Base-by-base conservation (phyloP, 2,797 vertebrate genomes). In the Brotula barbata region DNA sequence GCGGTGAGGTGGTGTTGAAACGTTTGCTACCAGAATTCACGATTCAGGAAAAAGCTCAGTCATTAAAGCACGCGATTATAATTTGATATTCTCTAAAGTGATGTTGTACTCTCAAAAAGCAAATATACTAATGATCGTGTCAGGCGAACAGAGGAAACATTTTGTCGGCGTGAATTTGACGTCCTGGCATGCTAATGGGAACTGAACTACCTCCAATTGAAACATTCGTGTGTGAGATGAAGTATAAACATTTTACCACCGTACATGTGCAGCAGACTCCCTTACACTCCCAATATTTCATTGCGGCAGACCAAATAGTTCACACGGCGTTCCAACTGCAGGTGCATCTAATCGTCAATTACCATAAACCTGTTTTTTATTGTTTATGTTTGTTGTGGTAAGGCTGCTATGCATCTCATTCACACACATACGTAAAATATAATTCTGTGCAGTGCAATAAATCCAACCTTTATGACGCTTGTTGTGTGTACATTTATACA, bases 1-100 rank as follows among this genome's bases (percentile, higher is more conserved):
- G 25, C 3, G 11, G 2, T 62, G 43, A 48, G 20, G 19, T 55
- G 14, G 33, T 60, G 52, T 42, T 73, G 41, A 68, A 76, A 73
- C 40, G 43, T 58, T 39, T 68, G 53, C 23, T 49, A 48, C 11
- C 45, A 36, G 11, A 49, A 45, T 22, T 37, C n/a, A 8, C 17
- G 47, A 17, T 34, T 47, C 39, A 36, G 47, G 12, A 46, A 28
- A n/a, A 51, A 52, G 9, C 31, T 33, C 2, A 62, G 49, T 2
- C 2, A 51, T 57, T 15, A 17, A 65, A 42, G 31, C 25, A 33
- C 33, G 16, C 33, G 43, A 60, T 55, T 10, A 12, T 19, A 25
- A 37, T 68, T 21, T 33, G 21, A 51, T 62, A 45, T 34, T 57
- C 36, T 55, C 23, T 49, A 19, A 19, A n/a, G 11, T 58, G 17